Conservation (phyloP, 2,113 vertebrate species). For the Phoxinus phoxinus region DNA sequence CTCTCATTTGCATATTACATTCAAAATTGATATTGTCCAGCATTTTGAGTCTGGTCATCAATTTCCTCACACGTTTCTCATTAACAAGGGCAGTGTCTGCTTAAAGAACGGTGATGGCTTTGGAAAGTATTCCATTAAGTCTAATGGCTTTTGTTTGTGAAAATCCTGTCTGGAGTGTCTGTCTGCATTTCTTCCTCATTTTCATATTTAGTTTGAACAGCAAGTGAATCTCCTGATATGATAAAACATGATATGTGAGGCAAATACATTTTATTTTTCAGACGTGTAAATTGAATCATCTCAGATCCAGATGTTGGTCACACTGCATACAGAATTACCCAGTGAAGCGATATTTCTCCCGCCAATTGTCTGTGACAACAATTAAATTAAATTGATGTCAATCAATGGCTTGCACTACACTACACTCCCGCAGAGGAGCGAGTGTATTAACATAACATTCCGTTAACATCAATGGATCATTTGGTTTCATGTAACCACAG, state of each 20-base stretch:
- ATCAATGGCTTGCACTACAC: slow-evolving; percentile 76
- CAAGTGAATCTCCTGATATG: neutral
- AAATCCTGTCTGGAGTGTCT: neutral
- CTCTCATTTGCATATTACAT: neutral
- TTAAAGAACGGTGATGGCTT: neutral
- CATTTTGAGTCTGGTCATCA: neutral
- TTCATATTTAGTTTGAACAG: neutral
- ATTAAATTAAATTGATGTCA: slow-evolving; percentile 63
- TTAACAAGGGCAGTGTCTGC: neutral
- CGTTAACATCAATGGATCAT: slow-evolving; percentile 81
- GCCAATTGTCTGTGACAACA: slow-evolving; percentile 69
- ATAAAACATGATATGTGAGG: slow-evolving; percentile 5
- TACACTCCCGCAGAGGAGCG: slow-evolving; percentile 76
- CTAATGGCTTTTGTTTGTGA: neutral
- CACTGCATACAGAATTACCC: slow-evolving; percentile 23
- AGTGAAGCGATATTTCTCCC: slow-evolving; percentile 38
- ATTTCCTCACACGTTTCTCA: neutral
- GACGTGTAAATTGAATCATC: slow-evolving; percentile 34
- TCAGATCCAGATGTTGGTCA: slow-evolving; percentile 42
- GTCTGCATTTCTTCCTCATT: neutral
- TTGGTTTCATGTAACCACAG: slow-evolving; percentile 84
- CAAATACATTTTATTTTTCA: slow-evolving; percentile 37
- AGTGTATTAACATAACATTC: slow-evolving; percentile 79
- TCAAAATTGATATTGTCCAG: neutral
- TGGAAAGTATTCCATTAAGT: neutral